Percentiles rank a stretch among this genome's conserved stretches.
phyloP scores from a whole-genome alignment of 1,140 invertebrate species.

The Lanistes nyassanus region DNA sequence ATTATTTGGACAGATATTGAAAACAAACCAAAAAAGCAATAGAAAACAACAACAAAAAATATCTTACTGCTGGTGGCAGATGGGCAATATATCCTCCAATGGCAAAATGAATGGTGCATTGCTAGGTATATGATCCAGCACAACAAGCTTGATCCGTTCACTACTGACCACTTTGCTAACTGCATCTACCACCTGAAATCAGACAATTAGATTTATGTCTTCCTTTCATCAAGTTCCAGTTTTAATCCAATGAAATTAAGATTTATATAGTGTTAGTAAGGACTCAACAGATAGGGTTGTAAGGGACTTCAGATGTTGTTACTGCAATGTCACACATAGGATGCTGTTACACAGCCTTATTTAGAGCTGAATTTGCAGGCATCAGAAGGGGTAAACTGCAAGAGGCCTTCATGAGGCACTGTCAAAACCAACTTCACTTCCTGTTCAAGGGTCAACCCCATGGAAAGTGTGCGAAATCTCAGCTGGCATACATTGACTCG shows the following conservation, averaged over 20 bases:
- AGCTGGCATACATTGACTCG: too few species aligned
- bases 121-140: constrained; percentile 66
- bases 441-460: too few species aligned
- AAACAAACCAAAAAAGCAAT: background rate
- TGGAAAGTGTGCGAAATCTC: too few species aligned
- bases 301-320: too few species aligned
- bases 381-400: too few species aligned
- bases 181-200: constrained; percentile 43
- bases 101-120: constrained; percentile 63
- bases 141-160: constrained; percentile 53
- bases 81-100: constrained; percentile 52
- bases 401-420: too few species aligned
- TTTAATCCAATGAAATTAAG: background rate
- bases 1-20: background rate
- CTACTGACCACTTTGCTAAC: constrained; percentile 40
- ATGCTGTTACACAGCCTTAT: too few species aligned
- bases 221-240: background rate
- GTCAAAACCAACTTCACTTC: too few species aligned
- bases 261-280: too few species aligned
- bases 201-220: background rate
- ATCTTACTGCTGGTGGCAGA: constrained; percentile 56
- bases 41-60: background rate
- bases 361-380: too few species aligned
- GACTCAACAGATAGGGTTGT: too few species aligned
- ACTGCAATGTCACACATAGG: too few species aligned